Evolutionary conservation across 2,797 vertebrate species (phyloP).

Genomic region (Numenius phaeopus): DNA sequence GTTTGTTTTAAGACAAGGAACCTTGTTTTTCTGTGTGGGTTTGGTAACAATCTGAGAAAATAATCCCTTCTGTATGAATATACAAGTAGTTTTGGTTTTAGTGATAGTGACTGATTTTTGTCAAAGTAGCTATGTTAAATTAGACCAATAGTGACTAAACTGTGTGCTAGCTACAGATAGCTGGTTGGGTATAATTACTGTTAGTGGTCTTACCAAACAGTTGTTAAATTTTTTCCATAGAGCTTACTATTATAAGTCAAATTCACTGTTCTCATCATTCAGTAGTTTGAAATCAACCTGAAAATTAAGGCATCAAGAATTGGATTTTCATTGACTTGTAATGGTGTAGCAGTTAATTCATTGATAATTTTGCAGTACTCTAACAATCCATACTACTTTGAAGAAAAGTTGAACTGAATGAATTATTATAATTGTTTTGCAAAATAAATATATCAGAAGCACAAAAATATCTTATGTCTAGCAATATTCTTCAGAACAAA

Average conservation of each 20-base stretch:
- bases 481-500: neutral
- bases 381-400: neutral
- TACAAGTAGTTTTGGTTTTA: neutral
- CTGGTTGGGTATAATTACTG: neutral
- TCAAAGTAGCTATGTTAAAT: neutral
- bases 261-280: neutral
- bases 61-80: neutral
- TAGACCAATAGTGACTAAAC: neutral
- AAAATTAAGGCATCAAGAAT: neutral
- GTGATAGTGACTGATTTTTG: accelerated
- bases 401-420: neutral
- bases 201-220: neutral
- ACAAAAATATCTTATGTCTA: neutral
- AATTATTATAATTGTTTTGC: neutral
- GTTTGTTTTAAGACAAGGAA: neutral
- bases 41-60: neutral
- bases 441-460: neutral
- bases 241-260: neutral
- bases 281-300: neutral
- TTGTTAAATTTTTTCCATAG: neutral
- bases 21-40: neutral
- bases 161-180: neutral
- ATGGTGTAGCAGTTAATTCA: neutral
- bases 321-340: neutral
- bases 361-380: neutral